Evolutionary conservation across 2,113 vertebrate genomes (phyloP), one percentile per base, ranked within the genome.

Genomic region (Psammodynastes pulverulentus): DNA sequence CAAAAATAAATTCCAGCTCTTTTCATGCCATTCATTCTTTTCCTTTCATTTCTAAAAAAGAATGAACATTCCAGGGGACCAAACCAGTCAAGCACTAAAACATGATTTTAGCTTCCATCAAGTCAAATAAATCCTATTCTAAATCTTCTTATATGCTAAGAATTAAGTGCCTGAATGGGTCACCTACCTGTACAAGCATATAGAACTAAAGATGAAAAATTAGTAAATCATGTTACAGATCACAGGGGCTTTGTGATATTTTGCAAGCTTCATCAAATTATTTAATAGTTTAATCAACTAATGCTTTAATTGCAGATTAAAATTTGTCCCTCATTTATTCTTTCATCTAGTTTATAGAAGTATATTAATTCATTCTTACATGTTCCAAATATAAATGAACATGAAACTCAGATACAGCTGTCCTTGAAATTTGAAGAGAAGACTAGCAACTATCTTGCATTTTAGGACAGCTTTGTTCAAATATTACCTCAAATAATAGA

Each of bases 91-190:
- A 89, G 67, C 87, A 84, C 62, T 54, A 84, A 92, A 88, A 12
- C 86, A 92, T 88, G 58, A 88, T 53, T 92, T 53, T 45, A 92
- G 39, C 15, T 92, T 48, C 51, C 49, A 84, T 79, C 62, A 84
- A 92, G 84, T 88, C 4, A 29, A 43, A 89, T 88, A 92, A 89
- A 89, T 89, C 87, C 84, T 46, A 67, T 56, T 88, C 79, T 84
- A 89, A 92, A 89, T 92, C 62, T 92, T 54, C 51, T 84, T 88
- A 79, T 84, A 92, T n/a, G 53, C 56, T 52, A 67, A 88, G 62
- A 88, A 39, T 84, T 84, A 92, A 92, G 51, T 79, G 49, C 86
- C 86, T 54, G n/a, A 72, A 86, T 87, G 84, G 84, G 46, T 90
- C 58, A 88, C 24, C 56, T 9, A 72, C 86, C 58, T 88, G 49